Conservation (phyloP, 1,140 invertebrate genomes). For the Drosophila truncata region DNA sequence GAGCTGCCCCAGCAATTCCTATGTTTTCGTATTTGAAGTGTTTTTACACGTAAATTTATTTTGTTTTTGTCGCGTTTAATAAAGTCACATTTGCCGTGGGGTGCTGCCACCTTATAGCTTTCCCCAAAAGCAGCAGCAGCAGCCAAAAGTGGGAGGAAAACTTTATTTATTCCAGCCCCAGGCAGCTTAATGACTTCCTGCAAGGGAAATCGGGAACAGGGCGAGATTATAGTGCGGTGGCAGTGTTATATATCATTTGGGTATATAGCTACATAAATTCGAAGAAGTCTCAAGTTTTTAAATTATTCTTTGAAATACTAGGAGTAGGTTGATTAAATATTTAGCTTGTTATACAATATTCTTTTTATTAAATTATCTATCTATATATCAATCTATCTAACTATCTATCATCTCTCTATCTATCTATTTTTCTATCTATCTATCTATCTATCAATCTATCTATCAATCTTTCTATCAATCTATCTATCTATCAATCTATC, state of each 20-base stretch:
- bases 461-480: too few species aligned
- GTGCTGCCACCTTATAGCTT: slow-evolving; percentile 59
- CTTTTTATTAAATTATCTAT: too few species aligned
- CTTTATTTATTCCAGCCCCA: slow-evolving; percentile 71
- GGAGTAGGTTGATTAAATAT: too few species aligned
- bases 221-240: slow-evolving; percentile 42
- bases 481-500: too few species aligned
- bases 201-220: slow-evolving; percentile 37
- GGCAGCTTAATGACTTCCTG: slow-evolving; percentile 81
- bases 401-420: too few species aligned
- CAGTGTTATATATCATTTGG: slow-evolving; percentile 23
- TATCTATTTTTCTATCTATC: too few species aligned
- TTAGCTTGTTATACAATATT: too few species aligned
- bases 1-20: slow-evolving; percentile 52
- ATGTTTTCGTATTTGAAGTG: slow-evolving; percentile 60
- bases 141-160: slow-evolving; percentile 42
- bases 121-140: background rate
- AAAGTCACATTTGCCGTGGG: slow-evolving; percentile 55
- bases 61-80: slow-evolving; percentile 76
- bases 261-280: background rate
- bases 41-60: slow-evolving; percentile 74
- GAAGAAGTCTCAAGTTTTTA: background rate
- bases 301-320: slow-evolving; percentile 11
- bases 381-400: too few species aligned
- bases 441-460: too few species aligned